Percentiles rank a stretch among this genome's conserved stretches.
phyloP scores from a whole-genome alignment of 2,113 vertebrate genomes.

The Podiceps cristatus region DNA sequence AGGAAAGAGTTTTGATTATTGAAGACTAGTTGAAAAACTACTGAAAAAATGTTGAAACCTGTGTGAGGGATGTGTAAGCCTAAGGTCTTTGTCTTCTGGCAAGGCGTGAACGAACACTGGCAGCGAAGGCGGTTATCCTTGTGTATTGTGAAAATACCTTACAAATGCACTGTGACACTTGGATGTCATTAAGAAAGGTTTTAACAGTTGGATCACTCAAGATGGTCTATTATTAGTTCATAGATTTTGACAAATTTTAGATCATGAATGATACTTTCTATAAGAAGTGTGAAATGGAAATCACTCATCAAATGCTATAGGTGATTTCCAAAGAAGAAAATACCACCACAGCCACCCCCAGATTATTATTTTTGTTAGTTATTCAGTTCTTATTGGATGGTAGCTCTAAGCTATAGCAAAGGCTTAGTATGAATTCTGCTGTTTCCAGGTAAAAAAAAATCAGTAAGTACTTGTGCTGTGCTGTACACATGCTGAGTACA shows the following conservation, averaged over 20 bases:
- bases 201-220: background rate
- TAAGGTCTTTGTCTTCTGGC: background rate
- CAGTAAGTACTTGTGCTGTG: background rate
- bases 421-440: background rate
- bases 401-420: background rate
- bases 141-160: background rate
- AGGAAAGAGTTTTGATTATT: background rate
- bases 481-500: background rate
- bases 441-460: background rate
- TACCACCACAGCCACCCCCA: background rate
- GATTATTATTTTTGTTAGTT: background rate
- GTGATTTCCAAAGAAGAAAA: background rate
- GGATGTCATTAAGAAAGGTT: background rate
- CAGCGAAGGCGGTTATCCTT: background rate
- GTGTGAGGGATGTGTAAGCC: background rate
- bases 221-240: background rate
- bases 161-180: background rate
- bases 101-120: background rate
- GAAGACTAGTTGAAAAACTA: background rate
- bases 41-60: background rate
- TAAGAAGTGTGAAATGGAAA: background rate
- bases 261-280: background rate
- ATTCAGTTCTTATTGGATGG: background rate
- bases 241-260: background rate
- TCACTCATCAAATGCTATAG: background rate